Base-by-base conservation (phyloP, 2,113 vertebrate genomes). In the Dipodomys merriami region DNA sequence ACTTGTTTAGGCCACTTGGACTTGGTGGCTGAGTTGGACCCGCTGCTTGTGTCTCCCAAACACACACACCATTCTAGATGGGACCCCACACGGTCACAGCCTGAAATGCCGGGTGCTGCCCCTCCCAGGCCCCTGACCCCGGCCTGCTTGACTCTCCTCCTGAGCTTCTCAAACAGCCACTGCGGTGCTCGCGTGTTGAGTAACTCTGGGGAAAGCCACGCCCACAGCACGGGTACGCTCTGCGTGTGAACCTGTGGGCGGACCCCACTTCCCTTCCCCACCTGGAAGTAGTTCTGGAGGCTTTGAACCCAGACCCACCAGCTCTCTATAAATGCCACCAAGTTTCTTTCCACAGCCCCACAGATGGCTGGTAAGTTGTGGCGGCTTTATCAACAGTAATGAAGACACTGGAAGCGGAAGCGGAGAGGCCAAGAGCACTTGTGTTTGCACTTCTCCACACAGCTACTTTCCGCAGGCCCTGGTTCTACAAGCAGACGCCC, bases 91-190 rank as follows among this genome's bases (percentile, higher is more conserved):
- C 49, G 68, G 65, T 46, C 39, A 27, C 64, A 7, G 18, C 23
- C 60, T 71, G 15, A 33, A 39, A 33, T 2, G 1, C 23, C 10
- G 39, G 15, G 1, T 5, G 4, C 2, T 0, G 6, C 19, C 18
- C 11, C 39, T 39, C 39, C 23, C 6, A 4, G 25, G 12, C 0
- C 30, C 33, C 1, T 60, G 10, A 27, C 7, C 64, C 74, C 0
- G 1, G 18, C 19, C 69, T 8, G 44, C 20, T 35, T 44, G 19
- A 11, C 15, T 5, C 53, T 84, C 74, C 77, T 76, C 23, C 74
- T 9, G 12, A 39, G 64, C 69, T 65, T 16, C 8, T 12, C 33
- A 20, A 1, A 6, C 35, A 20, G 11, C 13, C 46, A 11, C 35
- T 27, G 35, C 8, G 53, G n/a, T 1, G 0, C 1, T 5, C 3